Conservation (phyloP, 1,140 invertebrate species). For the Asobara japonica region DNA sequence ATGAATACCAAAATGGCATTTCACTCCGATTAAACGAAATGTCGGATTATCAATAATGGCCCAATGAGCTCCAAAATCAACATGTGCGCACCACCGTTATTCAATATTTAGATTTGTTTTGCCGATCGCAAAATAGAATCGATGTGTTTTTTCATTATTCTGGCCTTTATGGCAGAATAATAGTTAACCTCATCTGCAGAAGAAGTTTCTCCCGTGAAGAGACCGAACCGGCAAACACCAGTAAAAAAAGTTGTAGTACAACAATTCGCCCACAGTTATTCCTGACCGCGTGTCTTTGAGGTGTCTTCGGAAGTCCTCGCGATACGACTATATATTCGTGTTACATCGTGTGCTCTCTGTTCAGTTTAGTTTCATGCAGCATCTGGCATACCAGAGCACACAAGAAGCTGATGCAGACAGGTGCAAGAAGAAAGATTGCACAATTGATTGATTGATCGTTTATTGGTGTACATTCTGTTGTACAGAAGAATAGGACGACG, state of each 20-base stretch:
- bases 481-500: no score
- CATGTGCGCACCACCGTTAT: no score
- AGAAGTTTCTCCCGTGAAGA: background rate
- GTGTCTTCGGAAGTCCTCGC: background rate
- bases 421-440: no score
- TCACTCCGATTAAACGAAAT: background rate
- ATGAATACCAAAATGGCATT: background rate
- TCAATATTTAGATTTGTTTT: no score
- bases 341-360: constrained; percentile 32
- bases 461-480: no score
- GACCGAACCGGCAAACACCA: background rate
- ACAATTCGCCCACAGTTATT: background rate
- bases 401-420: constrained; percentile 15
- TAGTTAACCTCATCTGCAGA: background rate
- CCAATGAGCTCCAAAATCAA: no score
- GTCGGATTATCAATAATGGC: background rate
- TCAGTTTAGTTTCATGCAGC: constrained; percentile 46
- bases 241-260: background rate
- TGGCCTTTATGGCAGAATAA: no score
- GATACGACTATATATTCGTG: background rate
- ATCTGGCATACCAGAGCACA: constrained; percentile 52
- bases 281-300: background rate
- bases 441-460: no score
- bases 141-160: no score
- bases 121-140: no score